Evolutionary conservation across 2,113 vertebrate genomes (phyloP).

Genomic region (Pavo muticus): DNA sequence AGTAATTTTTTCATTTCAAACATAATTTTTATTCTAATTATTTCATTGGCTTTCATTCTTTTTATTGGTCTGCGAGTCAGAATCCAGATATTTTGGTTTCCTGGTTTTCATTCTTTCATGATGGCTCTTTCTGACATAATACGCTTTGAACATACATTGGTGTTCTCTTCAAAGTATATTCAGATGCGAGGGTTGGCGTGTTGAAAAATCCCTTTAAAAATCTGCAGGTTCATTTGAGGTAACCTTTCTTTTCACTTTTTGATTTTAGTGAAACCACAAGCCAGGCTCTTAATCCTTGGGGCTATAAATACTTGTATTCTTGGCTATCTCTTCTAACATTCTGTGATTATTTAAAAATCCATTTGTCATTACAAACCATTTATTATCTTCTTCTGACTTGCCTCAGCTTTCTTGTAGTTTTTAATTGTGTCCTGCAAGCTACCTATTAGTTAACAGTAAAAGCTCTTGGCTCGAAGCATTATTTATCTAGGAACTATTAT

Average conservation of each 20-base stretch:
- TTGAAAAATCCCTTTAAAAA: not conserved
- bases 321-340: constrained; percentile 10
- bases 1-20: not conserved
- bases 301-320: not conserved
- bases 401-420: not conserved
- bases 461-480: not conserved
- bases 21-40: not conserved
- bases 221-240: constrained; percentile 25
- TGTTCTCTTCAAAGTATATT: constrained; percentile 19
- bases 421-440: constrained; percentile 30
- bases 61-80: not conserved
- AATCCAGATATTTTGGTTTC: not conserved
- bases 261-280: not conserved
- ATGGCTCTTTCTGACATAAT: not conserved
- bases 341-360: not conserved
- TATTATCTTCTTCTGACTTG: constrained; percentile 17
- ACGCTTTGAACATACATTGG: not conserved
- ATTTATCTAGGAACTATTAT: constrained; percentile 14
- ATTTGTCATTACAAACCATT: constrained; percentile 7
- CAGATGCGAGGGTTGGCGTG: not conserved
- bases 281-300: constrained; percentile 12
- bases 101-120: not conserved
- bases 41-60: not conserved
- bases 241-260: not conserved
- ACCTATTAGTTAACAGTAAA: constrained; percentile 5